Base-by-base conservation (phyloP, 1,140 invertebrate genomes). In the Diorhabda elongata region DNA sequence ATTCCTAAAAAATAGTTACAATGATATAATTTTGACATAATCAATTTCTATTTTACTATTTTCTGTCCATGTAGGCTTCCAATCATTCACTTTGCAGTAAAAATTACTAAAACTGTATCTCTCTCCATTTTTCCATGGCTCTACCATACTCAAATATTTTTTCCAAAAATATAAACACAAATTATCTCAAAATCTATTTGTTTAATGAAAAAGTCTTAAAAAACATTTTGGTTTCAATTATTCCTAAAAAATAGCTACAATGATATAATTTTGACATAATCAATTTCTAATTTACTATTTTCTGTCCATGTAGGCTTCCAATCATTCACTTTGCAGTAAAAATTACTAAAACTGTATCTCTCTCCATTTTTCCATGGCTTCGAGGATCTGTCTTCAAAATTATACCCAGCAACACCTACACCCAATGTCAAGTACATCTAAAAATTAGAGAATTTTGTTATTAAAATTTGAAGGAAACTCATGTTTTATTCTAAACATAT, bases 371-470 rank as follows among this genome's bases (percentile, higher is more conserved):
- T 77, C 92, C 92, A 95, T 0, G 92, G 91, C 75, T 93, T 93
- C 1, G 79, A 75, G 57, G 77, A 85, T 8, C 66, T 69, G 69
- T 94, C 91, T 5, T 87, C 84, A 81, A 94, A 93, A 73, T 82
- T 82, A 26, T 87, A 85, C 11, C 92, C 91, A 63, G 91, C 92
- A n/a, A 89, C 90, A 42, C 88, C 90, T 26, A 93, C 75, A 3
- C 90, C 91, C 5, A 94, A 72, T 2, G 88, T 85, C 5, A 94
- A 74, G 76, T 91, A 91, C 80, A 92, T 93, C 91, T 93, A 78
- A 80, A 82, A 77, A 62, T 43, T 42, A 3, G 26, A 26, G 26
- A 26, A 26, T 26, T 26, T 26, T 26, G 0, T 1, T 26, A 2
- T 6, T 56, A 56, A 2, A 26, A 26, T 26, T 26, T 26, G 1